Evolutionary conservation across 2,797 vertebrate genomes (phyloP), one percentile per base, ranked within the genome.

Genomic region (Sebastes trivittatus): DNA sequence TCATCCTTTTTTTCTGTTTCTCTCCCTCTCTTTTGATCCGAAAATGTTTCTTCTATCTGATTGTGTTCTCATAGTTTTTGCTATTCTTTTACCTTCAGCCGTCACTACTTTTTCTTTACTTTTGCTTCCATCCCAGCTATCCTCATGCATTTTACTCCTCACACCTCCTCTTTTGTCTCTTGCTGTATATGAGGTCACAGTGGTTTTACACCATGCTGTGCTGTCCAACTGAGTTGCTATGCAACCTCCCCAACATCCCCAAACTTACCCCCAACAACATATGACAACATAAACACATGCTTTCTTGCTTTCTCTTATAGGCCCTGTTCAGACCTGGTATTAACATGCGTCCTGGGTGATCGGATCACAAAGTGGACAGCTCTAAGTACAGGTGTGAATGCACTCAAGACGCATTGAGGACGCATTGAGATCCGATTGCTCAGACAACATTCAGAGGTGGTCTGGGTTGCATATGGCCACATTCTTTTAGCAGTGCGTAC

Each of bases 21-120:
- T 32, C 68, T 55, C 38, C 30, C 52, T 69, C 71, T 64, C 34
- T 72, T 80, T 69, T 62, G n/a, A 64, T 58, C 70, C 59, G 13
- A 62, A 58, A 58, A 60, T 80, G 36, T 77, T 74, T 80, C 49
- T 52, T 8, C 80, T 18, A 78, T 85, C 84, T 83, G 81, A 81
- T 86, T 74, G 9, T 30, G 25, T 59, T 46, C 46, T 55, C 6
- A n/a, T 27, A 36, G 36, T 42, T 32, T 74, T 36, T 27, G 18
- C 5, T 23, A 11, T 59, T 59, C 29, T 13, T 54, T 4, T 13
- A 7, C 27, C n/a, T 27, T 13, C 8, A 22, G 34, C 5, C 10
- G 11, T 71, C 29, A 2, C 56, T 6, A 25, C 32, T 30, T 66
- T 67, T 30, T 32, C 54, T 7, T 65, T 20, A 38, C 36, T 38